Percentiles rank a stretch among this genome's conserved stretches.
phyloP scores from a whole-genome alignment of 1,140 invertebrate genomes.

The Alviniconcha marisindica region DNA sequence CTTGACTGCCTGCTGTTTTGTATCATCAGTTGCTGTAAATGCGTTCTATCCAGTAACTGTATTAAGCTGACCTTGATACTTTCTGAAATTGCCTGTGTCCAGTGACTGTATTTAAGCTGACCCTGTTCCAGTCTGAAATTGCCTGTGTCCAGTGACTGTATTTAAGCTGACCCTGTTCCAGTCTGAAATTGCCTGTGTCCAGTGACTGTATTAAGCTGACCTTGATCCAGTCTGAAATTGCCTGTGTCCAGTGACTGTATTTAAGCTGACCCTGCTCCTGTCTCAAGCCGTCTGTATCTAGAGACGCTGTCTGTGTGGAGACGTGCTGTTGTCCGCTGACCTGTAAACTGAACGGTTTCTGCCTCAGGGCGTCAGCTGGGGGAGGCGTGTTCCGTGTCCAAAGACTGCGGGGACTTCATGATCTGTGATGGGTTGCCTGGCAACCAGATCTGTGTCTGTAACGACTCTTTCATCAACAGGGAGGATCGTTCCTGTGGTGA shows the following conservation, averaged over 20 bases:
- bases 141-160: not conserved
- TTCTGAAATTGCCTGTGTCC: no score
- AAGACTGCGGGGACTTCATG: slow-evolving; percentile 21
- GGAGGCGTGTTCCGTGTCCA: not conserved
- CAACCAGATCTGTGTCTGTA: not conserved
- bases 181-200: not conserved
- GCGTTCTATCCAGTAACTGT: no score
- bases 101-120: no score
- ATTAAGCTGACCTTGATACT: no score
- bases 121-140: no score
- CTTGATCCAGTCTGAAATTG: not conserved
- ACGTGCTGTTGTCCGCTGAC: no score
- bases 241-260: not conserved
- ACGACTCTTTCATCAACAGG: not conserved
- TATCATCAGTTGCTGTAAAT: no score
- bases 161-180: not conserved
- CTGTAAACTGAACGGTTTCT: no score
- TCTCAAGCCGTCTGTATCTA: no score
- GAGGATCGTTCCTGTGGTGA: not conserved
- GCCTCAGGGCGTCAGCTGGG: not conserved
- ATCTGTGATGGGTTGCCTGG: not conserved
- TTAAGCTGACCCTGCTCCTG: not conserved
- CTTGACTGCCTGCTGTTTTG: no score
- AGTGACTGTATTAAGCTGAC: not conserved
- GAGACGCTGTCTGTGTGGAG: no score